Base-by-base conservation (phyloP, 2,797 vertebrate species). In the Leuciscus waleckii region DNA sequence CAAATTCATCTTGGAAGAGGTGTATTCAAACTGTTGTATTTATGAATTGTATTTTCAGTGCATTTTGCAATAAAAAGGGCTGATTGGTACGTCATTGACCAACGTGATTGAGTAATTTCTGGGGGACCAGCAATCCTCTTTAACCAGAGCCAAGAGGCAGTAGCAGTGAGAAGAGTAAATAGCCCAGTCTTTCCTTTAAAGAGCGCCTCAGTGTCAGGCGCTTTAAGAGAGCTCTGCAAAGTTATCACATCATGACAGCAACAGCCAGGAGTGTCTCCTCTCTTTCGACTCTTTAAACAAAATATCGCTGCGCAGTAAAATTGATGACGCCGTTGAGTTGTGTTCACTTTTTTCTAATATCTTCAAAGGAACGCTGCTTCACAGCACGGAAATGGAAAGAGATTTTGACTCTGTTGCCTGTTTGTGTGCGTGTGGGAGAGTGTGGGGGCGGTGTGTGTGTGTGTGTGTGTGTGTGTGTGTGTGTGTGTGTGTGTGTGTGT, bases 301-400 rank as follows among this genome's bases (percentile, higher is more conserved):
- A 91, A 92, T 91, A 92, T 88, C 56, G 76, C 86, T 54, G 87
- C n/a, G 68, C 88, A 85, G 81, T 88, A 82, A 90, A 93, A 89
- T 87, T 88, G 85, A 89, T 91, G 91, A 91, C 90, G 91, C 86
- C 43, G 85, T 86, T 70, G 89, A 90, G 89, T 84, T 87, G 89
- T 89, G 90, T 89, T 90, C 83, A 88, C 87, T 92, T 91, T 92
- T 80, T 82, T 90, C 91, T 91, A 90, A 93, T 88, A 91, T 92
- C 89, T 92, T 92, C 91, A 93, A 92, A 93, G 90, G 83, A 87
- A 83, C 29, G 85, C 74, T 67, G 85, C 81, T 87, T 86, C 63
- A 83, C 88, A 91, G 83, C 88, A 88, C 79, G 85, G 86, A 85
- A 85, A 83, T 69, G 71, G 41, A 87, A 79, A 85, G 74, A 87